Conservation (phyloP, 2,113 vertebrate species). For the Hymenochirus boettgeri region DNA sequence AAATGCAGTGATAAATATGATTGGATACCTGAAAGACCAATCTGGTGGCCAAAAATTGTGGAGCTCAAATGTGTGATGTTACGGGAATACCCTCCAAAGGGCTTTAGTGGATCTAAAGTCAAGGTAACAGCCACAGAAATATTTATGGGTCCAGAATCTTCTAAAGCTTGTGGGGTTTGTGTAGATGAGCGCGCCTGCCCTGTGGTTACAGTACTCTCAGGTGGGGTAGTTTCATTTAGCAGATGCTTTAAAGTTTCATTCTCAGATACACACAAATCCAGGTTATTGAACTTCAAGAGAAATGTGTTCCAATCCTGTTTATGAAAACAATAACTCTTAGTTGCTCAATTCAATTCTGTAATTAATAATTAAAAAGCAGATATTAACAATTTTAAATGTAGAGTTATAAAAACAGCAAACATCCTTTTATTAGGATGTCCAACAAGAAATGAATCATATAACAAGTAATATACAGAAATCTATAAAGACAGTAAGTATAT, state of each 20-base stretch:
- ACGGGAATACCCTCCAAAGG: constrained; percentile 89
- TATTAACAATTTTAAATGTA: too few species aligned
- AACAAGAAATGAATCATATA: too few species aligned
- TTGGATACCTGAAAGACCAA: constrained; percentile 80
- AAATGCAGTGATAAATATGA: background rate
- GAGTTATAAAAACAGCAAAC: too few species aligned
- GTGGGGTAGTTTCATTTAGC: constrained; percentile 82
- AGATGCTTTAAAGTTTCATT: constrained; percentile 95
- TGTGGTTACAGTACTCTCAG: constrained; percentile 81
- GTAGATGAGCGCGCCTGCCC: constrained; percentile 83
- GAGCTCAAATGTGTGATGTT: constrained; percentile 91
- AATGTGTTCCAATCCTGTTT: constrained; percentile 96
- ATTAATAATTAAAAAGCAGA: too few species aligned
- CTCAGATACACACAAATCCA: constrained; percentile 96
- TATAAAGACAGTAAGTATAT: too few species aligned
- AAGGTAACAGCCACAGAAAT: constrained; percentile 92
- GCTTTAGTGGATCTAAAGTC: constrained; percentile 85
- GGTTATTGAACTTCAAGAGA: constrained; percentile 87
- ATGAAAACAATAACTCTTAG: background rate
- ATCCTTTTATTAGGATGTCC: too few species aligned
- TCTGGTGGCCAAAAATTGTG: constrained; percentile 86
- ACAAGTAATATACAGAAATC: too few species aligned
- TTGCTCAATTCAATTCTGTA: too few species aligned
- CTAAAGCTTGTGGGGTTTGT: constrained; percentile 75
- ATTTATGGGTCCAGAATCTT: constrained; percentile 87